Base-by-base conservation (phyloP, 2,888 invertebrate species). In the Deroplatys truncata region DNA sequence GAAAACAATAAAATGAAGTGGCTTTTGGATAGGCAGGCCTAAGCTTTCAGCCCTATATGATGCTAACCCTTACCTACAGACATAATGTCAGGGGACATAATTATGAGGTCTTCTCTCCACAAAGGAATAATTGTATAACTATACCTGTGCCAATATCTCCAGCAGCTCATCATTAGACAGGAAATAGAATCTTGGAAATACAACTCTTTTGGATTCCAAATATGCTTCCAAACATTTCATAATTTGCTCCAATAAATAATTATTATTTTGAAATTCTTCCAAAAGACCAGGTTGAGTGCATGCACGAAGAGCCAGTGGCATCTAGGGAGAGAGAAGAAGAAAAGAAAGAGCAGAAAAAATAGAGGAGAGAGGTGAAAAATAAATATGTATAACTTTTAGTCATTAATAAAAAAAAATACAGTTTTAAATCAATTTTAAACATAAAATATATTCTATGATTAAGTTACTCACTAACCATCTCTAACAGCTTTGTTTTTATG, bases 201-300 rank as follows among this genome's bases (percentile, higher is more conserved):
- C 96, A 16, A 97, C 96, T 84, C 98, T 95, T 93, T 98, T 98
- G 0, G 97, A 97, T 93, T 98, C 98, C 89, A 98, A 94, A 93
- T 98, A 98, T 0, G 97, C 97, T 92, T 98, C 98, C 56, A 98
- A 94, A 91, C 98, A 98, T 92, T 98, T 98, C 94, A 97, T 96
- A 84, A 98, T 98, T 93, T 97, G 96, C 92, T 98, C 98, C 88
- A 98, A 93, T 92, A 98, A 95, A 84, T 95, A 95, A 93, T 98
- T 98, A 92, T 97, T 97, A 90, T 95, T 95, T 84, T 95, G 94
- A 31, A 98, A 95, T 84, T 95, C 95, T 91, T 97, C 96, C 91
- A 96, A 94, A 13, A 97, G 93, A 25, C 96, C 96, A 0, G 96
- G 96, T 91, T 96, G 96, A 2, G 96, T 96, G 89, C 97, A 97